Evolutionary conservation across 1,140 invertebrate genomes (phyloP).

Genomic region (Lasioglossum baleicum): DNA sequence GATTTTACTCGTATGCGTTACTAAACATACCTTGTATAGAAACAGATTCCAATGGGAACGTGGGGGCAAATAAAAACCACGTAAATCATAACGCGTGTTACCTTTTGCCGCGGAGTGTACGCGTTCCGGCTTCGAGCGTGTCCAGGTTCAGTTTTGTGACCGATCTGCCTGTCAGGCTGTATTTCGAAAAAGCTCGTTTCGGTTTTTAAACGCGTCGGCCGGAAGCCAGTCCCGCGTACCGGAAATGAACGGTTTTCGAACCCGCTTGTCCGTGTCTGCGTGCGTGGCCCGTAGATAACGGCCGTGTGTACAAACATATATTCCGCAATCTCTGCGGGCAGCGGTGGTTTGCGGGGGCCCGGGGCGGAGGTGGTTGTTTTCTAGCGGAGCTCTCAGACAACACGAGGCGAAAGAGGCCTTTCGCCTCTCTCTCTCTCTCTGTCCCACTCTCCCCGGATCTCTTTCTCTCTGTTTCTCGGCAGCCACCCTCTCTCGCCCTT

Average conservation of each 20-base stretch:
- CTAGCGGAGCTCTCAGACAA: constrained; percentile 43
- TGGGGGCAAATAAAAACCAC: too few species aligned
- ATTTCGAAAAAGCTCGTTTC: background rate
- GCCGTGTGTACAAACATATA: constrained; percentile 36
- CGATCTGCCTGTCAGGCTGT: too few species aligned
- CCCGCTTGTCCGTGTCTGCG: constrained; percentile 17
- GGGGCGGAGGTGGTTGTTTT: constrained; percentile 34
- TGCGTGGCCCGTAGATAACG: constrained; percentile 30
- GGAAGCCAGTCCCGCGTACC: background rate
- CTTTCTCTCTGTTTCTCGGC: constrained; percentile 17
- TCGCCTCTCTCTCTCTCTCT: constrained; percentile 14
- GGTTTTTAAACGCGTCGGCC: background rate
- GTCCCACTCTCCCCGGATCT: too few species aligned
- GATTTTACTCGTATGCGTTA: too few species aligned
- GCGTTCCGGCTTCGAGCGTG: too few species aligned
- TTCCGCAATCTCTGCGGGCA: constrained; percentile 57
- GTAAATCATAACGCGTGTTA: too few species aligned
- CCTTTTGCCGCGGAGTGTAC: too few species aligned
- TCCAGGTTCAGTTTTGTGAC: too few species aligned
- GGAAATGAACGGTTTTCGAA: constrained; percentile 28
- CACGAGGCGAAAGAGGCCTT: constrained; percentile 23
- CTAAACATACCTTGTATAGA: too few species aligned
- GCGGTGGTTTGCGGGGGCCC: constrained; percentile 44
- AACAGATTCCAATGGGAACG: too few species aligned
- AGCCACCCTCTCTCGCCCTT: constrained; percentile 29